phyloP scores from a whole-genome alignment of 2,888 invertebrate species.

The Limnephilus lunatus region DNA sequence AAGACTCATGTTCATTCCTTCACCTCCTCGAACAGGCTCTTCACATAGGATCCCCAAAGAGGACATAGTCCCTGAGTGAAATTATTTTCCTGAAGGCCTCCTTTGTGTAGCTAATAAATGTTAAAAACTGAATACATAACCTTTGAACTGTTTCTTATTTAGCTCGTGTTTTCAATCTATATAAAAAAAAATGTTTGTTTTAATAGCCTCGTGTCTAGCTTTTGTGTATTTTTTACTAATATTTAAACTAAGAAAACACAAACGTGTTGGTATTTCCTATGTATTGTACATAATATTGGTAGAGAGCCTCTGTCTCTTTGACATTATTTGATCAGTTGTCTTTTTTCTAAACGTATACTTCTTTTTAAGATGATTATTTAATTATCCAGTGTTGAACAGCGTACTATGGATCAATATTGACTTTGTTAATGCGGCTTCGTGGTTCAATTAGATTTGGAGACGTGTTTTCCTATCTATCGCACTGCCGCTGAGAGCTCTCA shows the following conservation, averaged over 20 bases:
- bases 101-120: too few relatives aligned
- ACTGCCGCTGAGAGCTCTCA: not conserved
- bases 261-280: not conserved
- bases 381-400: not conserved
- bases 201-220: not conserved
- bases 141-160: not conserved
- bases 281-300: not conserved
- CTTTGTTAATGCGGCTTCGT: not conserved
- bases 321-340: not conserved
- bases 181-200: not conserved
- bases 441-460: not conserved
- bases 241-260: not conserved
- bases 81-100: too few relatives aligned
- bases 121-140: too few relatives aligned
- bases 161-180: not conserved
- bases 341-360: not conserved
- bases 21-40: too few relatives aligned
- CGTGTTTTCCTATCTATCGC: not conserved
- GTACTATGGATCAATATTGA: not conserved
- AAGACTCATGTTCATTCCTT: too few relatives aligned
- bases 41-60: too few relatives aligned
- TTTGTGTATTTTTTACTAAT: not conserved
- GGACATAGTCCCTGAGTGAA: too few relatives aligned
- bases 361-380: not conserved
- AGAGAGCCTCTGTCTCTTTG: not conserved